A percentile compares a stretch with the other conserved stretches of the same genome.
These are phyloP conservation scores for Phaethon lepturus DNA, from an alignment of 2,113 vertebrate species.

Conservation along the genomic window DNA sequence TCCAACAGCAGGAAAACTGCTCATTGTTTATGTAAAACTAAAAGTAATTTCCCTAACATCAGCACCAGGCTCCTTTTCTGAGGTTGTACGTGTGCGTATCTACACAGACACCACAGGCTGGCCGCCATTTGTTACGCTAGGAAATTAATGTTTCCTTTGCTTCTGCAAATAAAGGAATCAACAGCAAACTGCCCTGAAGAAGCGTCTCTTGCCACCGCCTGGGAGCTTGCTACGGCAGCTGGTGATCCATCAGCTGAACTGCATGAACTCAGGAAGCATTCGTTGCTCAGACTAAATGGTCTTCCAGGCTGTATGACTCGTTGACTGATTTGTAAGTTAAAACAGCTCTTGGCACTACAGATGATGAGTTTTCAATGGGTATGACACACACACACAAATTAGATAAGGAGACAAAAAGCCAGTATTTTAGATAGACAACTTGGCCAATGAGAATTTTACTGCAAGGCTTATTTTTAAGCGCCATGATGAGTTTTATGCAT, in stretches of 20 bases:
- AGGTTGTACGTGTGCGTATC: accelerated
- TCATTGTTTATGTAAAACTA: neutral
- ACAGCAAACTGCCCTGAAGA: neutral
- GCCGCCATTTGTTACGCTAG: accelerated
- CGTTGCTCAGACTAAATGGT: accelerated
- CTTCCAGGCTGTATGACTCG: neutral
- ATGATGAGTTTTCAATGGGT: neutral
- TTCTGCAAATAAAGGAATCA: neutral
- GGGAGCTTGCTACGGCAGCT: neutral
- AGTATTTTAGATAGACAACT: neutral
- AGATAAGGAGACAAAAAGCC: neutral
- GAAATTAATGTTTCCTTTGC: neutral
- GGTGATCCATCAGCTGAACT: neutral
- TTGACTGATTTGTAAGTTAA: neutral
- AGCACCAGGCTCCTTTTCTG: neutral
- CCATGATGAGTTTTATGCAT: neutral
- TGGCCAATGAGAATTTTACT: neutral
- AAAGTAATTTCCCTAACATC: neutral
- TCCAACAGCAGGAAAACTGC: neutral
- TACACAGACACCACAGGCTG: neutral
- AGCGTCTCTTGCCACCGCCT: accelerated
- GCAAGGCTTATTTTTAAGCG: neutral
- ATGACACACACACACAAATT: neutral
- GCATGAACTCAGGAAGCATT: neutral
- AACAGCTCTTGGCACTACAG: neutral